Evolutionary conservation across 2,888 invertebrate species (phyloP).

Genomic region (Gasteruption jaculator): DNA sequence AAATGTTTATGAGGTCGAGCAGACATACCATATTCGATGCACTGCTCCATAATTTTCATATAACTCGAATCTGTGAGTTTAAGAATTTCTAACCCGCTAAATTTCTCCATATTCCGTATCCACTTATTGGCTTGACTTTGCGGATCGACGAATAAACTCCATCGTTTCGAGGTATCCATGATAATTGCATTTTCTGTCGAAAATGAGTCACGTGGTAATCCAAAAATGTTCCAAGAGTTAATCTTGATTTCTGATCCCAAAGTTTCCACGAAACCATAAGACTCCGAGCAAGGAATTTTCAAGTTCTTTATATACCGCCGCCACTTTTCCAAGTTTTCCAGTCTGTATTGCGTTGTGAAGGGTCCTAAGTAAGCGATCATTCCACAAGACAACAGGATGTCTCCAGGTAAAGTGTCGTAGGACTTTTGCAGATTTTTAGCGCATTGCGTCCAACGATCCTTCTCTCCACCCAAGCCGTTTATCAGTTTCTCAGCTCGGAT

Average conservation of each 20-base stretch:
- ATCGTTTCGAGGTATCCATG: conserved; percentile 71
- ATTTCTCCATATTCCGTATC: conserved; percentile 79
- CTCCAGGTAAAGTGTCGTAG: conserved; percentile 82
- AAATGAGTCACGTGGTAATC: conserved; percentile 75
- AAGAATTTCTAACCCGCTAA: conserved; percentile 65
- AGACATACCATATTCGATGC: conserved; percentile 65
- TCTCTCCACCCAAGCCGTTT: conserved; percentile 84
- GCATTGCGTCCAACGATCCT: conserved; percentile 75
- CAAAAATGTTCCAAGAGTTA: conserved; percentile 80
- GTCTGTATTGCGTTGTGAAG: conserved; percentile 69
- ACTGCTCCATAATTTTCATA: conserved; percentile 70
- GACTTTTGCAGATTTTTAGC: conserved; percentile 70
- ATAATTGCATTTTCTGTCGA: conserved; percentile 84
- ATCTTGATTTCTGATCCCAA: conserved; percentile 84
- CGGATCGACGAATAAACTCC: conserved; percentile 80
- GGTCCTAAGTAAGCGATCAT: conserved; percentile 87
- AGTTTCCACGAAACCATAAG: conserved; percentile 68
- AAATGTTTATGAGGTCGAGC: no score
- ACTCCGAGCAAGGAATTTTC: conserved; percentile 72
- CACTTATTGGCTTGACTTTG: conserved; percentile 83
- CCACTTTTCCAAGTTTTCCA: conserved; percentile 66
- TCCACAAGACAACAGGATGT: conserved; percentile 83
- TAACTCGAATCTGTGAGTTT: conserved; percentile 74
- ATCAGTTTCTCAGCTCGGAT: conserved; percentile 83
- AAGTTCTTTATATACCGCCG: conserved; percentile 62